A percentile compares a stretch with the other conserved stretches of the same genome.
Conservation (phyloP, 2,888 invertebrate species). For the Dione vanillae region DNA sequence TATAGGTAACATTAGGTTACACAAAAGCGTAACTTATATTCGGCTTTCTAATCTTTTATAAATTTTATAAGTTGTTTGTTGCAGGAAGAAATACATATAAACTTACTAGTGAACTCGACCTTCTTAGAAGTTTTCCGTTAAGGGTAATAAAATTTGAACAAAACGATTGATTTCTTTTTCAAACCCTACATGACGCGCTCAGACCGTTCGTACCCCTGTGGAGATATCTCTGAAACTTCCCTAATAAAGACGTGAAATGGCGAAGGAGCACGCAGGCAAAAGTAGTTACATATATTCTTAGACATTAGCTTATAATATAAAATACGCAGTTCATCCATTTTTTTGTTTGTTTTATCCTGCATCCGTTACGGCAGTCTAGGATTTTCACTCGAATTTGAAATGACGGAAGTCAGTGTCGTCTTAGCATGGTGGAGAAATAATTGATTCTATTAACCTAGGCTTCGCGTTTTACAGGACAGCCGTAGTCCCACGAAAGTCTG, state of each 20-base stretch:
- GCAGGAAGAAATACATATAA: conserved; percentile 10
- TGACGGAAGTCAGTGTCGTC: too few relatives aligned
- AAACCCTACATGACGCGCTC: conserved; percentile 51
- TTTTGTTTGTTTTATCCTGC: too few relatives aligned
- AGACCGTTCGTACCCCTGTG: conserved; percentile 52
- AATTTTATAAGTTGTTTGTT: not conserved
- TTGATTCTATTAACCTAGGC: too few relatives aligned
- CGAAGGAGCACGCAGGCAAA: conserved; percentile 50
- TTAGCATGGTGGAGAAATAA: too few relatives aligned
- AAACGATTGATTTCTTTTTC: conserved; percentile 42
- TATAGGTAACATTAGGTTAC: too few relatives aligned
- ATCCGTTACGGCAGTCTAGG: too few relatives aligned
- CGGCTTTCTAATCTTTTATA: not conserved
- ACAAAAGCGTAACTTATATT: not conserved
- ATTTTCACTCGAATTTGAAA: too few relatives aligned
- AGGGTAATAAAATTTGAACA: conserved; percentile 45
- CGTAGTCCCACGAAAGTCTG: too few relatives aligned
- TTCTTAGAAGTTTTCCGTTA: conserved; percentile 30
- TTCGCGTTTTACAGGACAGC: too few relatives aligned
- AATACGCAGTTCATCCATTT: too few relatives aligned
- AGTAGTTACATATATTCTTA: not conserved
- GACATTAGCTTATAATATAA: too few relatives aligned
- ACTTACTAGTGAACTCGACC: conserved; percentile 23
- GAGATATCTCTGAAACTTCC: conserved; percentile 73
- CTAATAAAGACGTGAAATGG: conserved; percentile 58